Percentiles rank a stretch among this genome's conserved stretches.
phyloP scores from a whole-genome alignment of 2,113 vertebrate genomes.

The Enhydra lutris region DNA sequence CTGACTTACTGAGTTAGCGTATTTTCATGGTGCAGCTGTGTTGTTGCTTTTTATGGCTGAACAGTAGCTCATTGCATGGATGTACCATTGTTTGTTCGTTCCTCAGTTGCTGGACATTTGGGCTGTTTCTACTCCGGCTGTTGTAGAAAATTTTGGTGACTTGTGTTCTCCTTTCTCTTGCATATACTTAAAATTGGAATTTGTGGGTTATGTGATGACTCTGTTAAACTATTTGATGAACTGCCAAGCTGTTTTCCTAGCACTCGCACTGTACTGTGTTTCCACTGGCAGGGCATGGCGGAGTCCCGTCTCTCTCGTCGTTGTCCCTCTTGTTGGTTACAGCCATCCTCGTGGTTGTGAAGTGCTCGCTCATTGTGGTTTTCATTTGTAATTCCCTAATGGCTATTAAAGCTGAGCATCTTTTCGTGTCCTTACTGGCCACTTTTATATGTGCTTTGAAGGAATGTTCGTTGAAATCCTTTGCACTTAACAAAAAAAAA shows the following conservation, averaged over 20 bases:
- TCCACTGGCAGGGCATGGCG: neutral
- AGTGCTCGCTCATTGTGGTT: neutral
- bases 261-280: neutral
- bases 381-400: neutral
- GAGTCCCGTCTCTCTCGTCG: neutral
- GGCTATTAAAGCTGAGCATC: neutral
- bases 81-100: neutral
- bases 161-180: neutral
- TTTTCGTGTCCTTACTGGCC: neutral
- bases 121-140: neutral
- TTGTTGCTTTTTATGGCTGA: neutral
- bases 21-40: neutral
- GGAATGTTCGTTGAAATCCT: neutral
- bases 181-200: neutral
- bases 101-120: neutral
- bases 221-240: neutral
- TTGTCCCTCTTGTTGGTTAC: neutral
- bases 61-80: neutral
- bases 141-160: neutral
- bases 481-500: neutral
- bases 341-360: neutral
- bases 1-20: neutral
- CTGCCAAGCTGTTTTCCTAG: neutral
- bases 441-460: neutral
- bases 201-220: neutral